Percentiles rank a stretch among this genome's conserved stretches.
Evolutionary conservation across 2,113 vertebrate species (phyloP).

Genomic region (Centrocercus urophasianus): DNA sequence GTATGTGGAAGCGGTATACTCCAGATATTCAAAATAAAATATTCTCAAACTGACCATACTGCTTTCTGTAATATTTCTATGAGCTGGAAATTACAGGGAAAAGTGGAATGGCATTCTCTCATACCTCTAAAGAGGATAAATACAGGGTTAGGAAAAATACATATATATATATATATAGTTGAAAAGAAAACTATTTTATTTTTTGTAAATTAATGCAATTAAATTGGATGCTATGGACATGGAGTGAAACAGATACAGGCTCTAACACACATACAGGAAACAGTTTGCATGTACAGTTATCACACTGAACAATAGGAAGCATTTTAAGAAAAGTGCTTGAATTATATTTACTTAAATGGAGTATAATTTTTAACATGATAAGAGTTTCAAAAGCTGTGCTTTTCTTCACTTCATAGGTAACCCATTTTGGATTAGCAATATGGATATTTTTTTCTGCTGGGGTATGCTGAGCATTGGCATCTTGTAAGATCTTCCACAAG

Average conservation of each 20-base stretch:
- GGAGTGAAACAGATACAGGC: not conserved
- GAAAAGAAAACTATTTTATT: not conserved
- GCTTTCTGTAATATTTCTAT: no score
- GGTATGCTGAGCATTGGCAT: not conserved
- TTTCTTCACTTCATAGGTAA: not conserved
- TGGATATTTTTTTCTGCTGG: not conserved
- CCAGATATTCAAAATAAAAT: not conserved
- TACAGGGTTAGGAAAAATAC: no score
- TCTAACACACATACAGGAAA: not conserved
- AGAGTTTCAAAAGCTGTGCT: not conserved
- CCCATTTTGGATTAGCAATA: not conserved
- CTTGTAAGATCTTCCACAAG: not conserved
- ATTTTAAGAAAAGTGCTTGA: not conserved
- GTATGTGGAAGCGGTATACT: not conserved
- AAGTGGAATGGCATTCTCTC: no score
- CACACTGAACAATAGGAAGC: not conserved
- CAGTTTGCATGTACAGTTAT: not conserved
- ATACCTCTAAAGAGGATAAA: no score
- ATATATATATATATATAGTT: no score
- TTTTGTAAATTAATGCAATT: not conserved
- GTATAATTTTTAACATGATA: not conserved
- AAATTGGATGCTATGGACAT: not conserved
- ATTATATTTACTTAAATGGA: not conserved
- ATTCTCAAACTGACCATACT: not conserved
- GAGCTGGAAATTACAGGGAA: no score